Evolutionary conservation across 2,113 vertebrate species (phyloP).

Genomic region (Muscicapa adusta): DNA sequence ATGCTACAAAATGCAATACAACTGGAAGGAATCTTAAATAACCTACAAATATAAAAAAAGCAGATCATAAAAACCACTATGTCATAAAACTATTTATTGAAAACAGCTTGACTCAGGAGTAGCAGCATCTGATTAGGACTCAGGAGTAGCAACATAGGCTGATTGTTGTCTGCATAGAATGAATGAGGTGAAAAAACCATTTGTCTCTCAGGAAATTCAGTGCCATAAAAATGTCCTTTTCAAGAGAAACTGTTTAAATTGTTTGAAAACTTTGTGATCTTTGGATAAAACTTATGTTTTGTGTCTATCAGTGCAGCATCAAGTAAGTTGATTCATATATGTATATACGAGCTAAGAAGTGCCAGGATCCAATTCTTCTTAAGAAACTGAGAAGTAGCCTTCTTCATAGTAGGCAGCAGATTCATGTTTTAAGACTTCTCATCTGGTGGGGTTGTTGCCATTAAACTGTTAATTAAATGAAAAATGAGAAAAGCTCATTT

Average conservation of each 20-base stretch:
- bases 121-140: too few species aligned
- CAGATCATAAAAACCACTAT: background rate
- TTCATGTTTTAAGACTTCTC: background rate
- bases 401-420: background rate
- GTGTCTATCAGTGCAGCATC: background rate
- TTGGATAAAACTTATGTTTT: background rate
- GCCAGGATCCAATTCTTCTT: background rate
- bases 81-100: background rate
- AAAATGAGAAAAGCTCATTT: background rate
- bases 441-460: rapidly evolving
- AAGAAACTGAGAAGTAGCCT: background rate
- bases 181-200: background rate
- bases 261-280: background rate
- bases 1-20: background rate
- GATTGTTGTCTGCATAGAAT: background rate
- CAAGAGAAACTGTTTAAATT: background rate
- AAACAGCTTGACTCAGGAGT: background rate
- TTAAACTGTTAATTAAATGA: background rate
- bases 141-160: background rate
- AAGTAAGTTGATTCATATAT: background rate
- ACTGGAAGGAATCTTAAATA: background rate
- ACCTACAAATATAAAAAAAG: background rate
- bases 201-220: background rate
- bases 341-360: background rate
- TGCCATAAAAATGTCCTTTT: background rate